Evolutionary conservation across 1,140 invertebrate genomes (phyloP), one percentile per base, ranked within the genome.

Genomic region (Drosophila bocki): DNA sequence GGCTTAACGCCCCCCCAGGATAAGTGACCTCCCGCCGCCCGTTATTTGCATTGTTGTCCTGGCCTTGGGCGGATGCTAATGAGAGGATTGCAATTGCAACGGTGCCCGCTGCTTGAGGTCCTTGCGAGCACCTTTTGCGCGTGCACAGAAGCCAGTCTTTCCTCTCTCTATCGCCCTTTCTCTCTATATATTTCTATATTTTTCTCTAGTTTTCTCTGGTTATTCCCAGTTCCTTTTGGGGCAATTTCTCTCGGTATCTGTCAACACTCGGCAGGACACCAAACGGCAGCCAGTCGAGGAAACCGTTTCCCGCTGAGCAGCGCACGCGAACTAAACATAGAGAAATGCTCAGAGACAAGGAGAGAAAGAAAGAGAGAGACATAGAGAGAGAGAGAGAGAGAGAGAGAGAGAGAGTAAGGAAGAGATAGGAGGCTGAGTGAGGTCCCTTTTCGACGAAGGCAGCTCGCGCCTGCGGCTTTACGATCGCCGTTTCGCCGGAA

Each of bases 21-120:
- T 19, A 35, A 56, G 35, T 56, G 75, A 44, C 60, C 75, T 26
- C 62, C 78, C 76, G 56, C 62, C 68, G 75, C 51, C 44, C 39
- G 51, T 45, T 35, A 12, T 62, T 32, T 26, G 12, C n/a, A 59
- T 67, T 67, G 41, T 63, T 32, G 29, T 7, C 13, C 0, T 19
- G 64, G 7, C 67, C 67, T 70, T 70, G 67, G 63, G 67, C 63
- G 67, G 47, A 70, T 56, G 67, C 67, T 70, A 70, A 70, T 70
- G 67, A 70, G 67, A 39, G 67, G 63, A 37, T 33, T 37, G 17
- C 48, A 70, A 77, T 56, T 56, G 35, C 51, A 13, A 53, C 51
- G 85, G 54, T 81, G 58, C 72, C 83, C 65, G 87, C 88, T 86
- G 87, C n/a, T 81, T 54, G 26, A 39, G 68, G 80, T 91, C 83